Base-by-base conservation (phyloP, 2,888 invertebrate genomes). In the Dromius quadrimaculatus region DNA sequence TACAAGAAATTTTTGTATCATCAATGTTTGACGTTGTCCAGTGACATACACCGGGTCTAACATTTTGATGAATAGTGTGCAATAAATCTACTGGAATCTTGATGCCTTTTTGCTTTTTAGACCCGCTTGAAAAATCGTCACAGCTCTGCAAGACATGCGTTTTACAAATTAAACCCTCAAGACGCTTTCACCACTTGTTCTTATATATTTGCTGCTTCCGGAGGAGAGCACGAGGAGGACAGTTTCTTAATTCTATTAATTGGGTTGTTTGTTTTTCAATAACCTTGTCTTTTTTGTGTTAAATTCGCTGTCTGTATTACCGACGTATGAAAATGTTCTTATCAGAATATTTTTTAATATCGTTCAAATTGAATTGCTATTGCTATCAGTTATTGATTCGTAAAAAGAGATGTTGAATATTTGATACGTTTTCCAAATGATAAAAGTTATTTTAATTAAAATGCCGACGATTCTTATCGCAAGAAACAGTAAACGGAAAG, bases 41-140 rank as follows among this genome's bases (percentile, higher is more conserved):
- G 11, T 28, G 20, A n/a, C 61, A 19, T 23, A 45, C 34, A 43
- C 32, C 59, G 68, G 68, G 68, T 68, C 66, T 13, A 34, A 43
- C 47, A 43, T 68, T 68, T 68, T 68, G 68, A 68, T 68, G 59
- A 68, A 68, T 68, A 43, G 43, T 36, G 28, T 17, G 5, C 59
- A 43, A 59, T 68, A 68, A 68, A 68, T 68, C 68, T 41, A 43
- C 43, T 32, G 68, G 45, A 59, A 43, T 68, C 68, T 68, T 68
- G 68, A 68, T 43, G 68, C 68, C 68, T 68, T 68, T 68, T 68
- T 68, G 65, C 54, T 68, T 38, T 68, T 57, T 68, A 43, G 64
- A 45, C 54, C 45, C 59, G 68, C 23, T 43, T 68, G 68, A 68
- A 59, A 68, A 68, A 68, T 68, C 32, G 68, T 34, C 34, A 57